These are phyloP conservation scores for Diachasma alloeum DNA, from an alignment of 1,140 invertebrate genomes.

Conservation along the genomic window DNA sequence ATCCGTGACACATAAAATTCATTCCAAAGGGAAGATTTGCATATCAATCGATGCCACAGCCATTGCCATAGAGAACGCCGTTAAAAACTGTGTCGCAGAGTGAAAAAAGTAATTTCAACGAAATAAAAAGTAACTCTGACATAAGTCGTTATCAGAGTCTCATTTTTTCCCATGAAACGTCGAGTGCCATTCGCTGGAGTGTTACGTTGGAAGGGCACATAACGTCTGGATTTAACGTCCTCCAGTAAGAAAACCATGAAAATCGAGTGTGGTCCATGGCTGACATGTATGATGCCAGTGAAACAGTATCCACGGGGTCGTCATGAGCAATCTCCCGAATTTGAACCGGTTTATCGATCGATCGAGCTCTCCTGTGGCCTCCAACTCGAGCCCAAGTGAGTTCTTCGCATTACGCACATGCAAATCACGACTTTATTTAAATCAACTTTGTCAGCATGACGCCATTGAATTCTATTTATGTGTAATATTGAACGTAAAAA, in stretches of 20 bases:
- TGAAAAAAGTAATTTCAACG: not conserved
- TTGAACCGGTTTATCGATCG: slow-evolving; percentile 33
- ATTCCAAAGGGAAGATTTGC: not conserved
- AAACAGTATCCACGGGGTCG: slow-evolving; percentile 11
- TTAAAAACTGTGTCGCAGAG: not conserved
- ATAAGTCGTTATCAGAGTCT: not conserved
- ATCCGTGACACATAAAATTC: not conserved
- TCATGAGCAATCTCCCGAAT: slow-evolving; percentile 1
- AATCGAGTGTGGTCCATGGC: slow-evolving; percentile 31
- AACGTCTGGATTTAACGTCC: not conserved
- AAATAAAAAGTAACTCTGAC: not conserved
- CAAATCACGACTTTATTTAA: not conserved
- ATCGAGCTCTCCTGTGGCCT: slow-evolving; percentile 29
- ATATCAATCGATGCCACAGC: not conserved
- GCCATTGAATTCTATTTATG: not conserved
- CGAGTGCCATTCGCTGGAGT: not conserved
- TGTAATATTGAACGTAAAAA: too few relatives aligned
- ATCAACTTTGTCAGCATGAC: not conserved
- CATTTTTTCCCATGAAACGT: not conserved
- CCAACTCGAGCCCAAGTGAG: slow-evolving; percentile 26
- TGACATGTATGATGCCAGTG: slow-evolving; percentile 15
- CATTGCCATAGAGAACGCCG: not conserved
- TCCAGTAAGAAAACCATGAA: slow-evolving; percentile 20
- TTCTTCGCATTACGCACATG: not conserved
- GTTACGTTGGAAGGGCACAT: not conserved